Base-by-base conservation (phyloP, 2,113 vertebrate genomes). In the Entomyzon cyanotis region DNA sequence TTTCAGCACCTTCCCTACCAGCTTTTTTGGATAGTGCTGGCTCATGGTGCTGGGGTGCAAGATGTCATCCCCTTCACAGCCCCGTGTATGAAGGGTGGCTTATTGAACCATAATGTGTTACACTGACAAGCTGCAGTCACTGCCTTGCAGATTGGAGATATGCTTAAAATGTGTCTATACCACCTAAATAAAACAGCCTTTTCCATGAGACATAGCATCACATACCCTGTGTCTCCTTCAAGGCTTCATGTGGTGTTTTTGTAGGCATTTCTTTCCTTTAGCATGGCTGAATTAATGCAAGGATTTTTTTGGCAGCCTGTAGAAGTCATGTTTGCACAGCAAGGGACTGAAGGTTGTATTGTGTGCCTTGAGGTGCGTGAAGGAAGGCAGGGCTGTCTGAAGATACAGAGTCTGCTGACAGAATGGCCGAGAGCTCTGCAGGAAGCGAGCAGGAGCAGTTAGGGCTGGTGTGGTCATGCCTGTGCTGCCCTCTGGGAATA, bases 1-100 rank as follows among this genome's bases (percentile, higher is more conserved):
- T 64, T 90, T 65, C 37, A 64, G 41, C 23, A 47, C 6, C 11
- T 56, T 78, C 15, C 2, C 67, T 39, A 55, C 9, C 14, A 59
- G 14, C 7, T 47, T 5, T 53, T 81, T 65, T 68, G 11, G 22
- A 30, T n/a, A 50, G 33, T 4, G 0, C 19, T 59, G 12, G 22
- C 11, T 59, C 1, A 0, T 15, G 21, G 22, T 84, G 14, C 39
- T 56, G 69, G 64, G 41, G 39, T 78, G 30, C 33, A 74, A 12
- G 30, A 17, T 74, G 22, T 37, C 25, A 69, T 50, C 25, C 39
- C 3, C 4, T 52, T 55, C 35, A 27, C 27, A 81, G 24, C 15
- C n/a, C 12, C 5, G 23, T 0, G 0, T 5, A 10, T 4, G 12
- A 46, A 46, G 12, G 18, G 25, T 17, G 60, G 8, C 42, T 59